Conservation (phyloP, 2,797 vertebrate species). For the Masticophis lateralis region DNA sequence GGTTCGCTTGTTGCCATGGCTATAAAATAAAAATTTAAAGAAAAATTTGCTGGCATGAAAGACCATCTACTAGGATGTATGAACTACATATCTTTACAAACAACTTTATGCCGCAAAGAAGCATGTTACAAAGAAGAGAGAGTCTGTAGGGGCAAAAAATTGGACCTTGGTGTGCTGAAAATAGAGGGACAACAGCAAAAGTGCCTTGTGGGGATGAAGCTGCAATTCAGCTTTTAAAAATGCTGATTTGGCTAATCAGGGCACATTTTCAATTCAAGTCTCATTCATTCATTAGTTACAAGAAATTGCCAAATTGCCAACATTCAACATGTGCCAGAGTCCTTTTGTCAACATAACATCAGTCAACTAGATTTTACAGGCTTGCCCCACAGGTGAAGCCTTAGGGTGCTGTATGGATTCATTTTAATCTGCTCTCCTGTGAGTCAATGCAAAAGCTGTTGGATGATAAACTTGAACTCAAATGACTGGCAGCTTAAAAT, state of each 20-base stretch:
- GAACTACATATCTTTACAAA: constrained; percentile 38
- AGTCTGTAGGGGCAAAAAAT: not conserved
- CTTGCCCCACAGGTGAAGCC: not conserved
- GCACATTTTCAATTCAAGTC: not conserved
- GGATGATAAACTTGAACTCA: not conserved
- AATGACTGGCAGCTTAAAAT: not conserved
- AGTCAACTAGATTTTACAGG: not conserved
- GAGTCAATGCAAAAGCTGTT: not conserved
- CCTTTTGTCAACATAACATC: not conserved
- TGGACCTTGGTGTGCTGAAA: constrained; percentile 9
- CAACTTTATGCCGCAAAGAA: constrained; percentile 35
- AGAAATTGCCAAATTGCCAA: not conserved
- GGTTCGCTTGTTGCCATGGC: constrained; percentile 62
- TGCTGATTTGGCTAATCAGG: constrained; percentile 12
- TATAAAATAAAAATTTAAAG: constrained; percentile 60
- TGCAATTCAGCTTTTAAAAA: constrained; percentile 5
- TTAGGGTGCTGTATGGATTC: not conserved
- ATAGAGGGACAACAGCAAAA: not conserved
- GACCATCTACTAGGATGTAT: constrained; percentile 34
- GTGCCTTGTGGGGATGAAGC: not conserved
- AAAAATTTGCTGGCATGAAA: constrained; percentile 58
- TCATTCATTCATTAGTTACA: not conserved
- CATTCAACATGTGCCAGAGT: not conserved
- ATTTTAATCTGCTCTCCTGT: not conserved
- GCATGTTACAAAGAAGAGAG: constrained; percentile 49